Percentiles rank a stretch among this genome's conserved stretches.
These are phyloP conservation scores for Antheraea yamamai DNA, from an alignment of 2,888 invertebrate genomes.

Conservation along the genomic window DNA sequence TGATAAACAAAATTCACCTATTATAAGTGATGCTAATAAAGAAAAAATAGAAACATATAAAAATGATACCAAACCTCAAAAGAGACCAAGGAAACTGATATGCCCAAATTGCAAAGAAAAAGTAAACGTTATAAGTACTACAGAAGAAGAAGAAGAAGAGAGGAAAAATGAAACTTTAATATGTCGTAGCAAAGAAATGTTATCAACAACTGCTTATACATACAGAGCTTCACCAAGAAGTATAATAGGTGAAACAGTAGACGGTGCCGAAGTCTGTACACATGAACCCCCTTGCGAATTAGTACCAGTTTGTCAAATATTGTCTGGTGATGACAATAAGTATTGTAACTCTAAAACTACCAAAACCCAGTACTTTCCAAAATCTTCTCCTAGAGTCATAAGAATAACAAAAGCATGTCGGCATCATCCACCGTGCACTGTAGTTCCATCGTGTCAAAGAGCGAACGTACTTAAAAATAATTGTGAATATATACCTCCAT, in stretches of 20 bases:
- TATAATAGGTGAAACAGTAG: slow-evolving; percentile 32
- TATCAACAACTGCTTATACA: slow-evolving; percentile 40
- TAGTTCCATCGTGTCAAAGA: slow-evolving; percentile 73
- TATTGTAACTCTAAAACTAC: slow-evolving; percentile 40
- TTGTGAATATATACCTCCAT: slow-evolving; percentile 67
- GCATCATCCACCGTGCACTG: slow-evolving; percentile 72
- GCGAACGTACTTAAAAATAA: slow-evolving; percentile 64
- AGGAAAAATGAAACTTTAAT: slow-evolving; percentile 40
- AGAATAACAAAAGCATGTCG: slow-evolving; percentile 72
- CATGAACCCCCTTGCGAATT: slow-evolving; percentile 67
- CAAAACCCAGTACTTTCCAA: slow-evolving; percentile 41
- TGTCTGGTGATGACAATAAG: slow-evolving; percentile 50
- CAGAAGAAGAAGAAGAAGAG: slow-evolving; percentile 55
- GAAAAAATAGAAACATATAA: slow-evolving; percentile 15
- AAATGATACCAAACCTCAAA: slow-evolving; percentile 38
- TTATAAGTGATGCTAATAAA: slow-evolving; percentile 26
- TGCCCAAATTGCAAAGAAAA: slow-evolving; percentile 69
- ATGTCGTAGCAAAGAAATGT: slow-evolving; percentile 40
- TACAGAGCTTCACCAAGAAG: slow-evolving; percentile 38
- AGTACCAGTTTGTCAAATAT: slow-evolving; percentile 64
- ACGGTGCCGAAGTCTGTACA: slow-evolving; percentile 47
- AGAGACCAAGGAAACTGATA: slow-evolving; percentile 48
- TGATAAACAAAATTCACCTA: slow-evolving; percentile 31
- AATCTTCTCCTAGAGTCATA: slow-evolving; percentile 52
- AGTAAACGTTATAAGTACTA: slow-evolving; percentile 54